Base-by-base conservation (phyloP, 2,113 vertebrate genomes). In the Gymnorhina tibicen region DNA sequence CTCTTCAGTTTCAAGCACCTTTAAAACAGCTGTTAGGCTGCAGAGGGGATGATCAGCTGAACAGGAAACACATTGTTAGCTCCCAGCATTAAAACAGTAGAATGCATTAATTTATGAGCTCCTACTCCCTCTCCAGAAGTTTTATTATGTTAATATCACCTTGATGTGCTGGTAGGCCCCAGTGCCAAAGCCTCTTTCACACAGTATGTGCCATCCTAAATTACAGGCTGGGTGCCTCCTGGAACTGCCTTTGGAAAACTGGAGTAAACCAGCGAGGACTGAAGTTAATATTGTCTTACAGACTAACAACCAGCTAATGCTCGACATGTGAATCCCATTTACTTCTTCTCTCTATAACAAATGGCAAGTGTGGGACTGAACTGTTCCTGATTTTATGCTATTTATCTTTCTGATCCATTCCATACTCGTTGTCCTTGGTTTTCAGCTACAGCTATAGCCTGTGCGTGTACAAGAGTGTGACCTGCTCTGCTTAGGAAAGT, bases 61-160 rank as follows among this genome's bases (percentile, higher is more conserved):
- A 96, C 95, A 97, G 97, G 96, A 97, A 97, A 95, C 70, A 52
- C 85, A 86, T 95, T 96, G 96, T 97, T 96, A 97, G 95, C 93
- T 93, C 84, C 84, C 67, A 74, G 82, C 75, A 90, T 97, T 96
- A 96, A 97, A 96, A 94, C 94, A 97, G 96, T 97, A 97, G 96
- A 97, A 96, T 85, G 67, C 91, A 98, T 98, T 97, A 94, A 97
- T 97, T 97, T 97, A 97, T 96, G 96, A 97, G 95, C 91, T 96
- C 90, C 89, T 84, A 92, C 87, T 94, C 59, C 46, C 94, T 95
- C 85, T 92, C 94, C 93, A 91, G 82, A 95, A 23, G 58, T 96
- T 97, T 96, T 97, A 92, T 96, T 86, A 93, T 95, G 88, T 91
- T 94, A 82, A 85, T 96, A 95, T 94, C 79, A 97, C 94, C 96